A percentile compares a stretch with the other conserved stretches of the same genome.
Conservation (phyloP, 2,888 invertebrate species). For the Sinhomidia bicolor region DNA sequence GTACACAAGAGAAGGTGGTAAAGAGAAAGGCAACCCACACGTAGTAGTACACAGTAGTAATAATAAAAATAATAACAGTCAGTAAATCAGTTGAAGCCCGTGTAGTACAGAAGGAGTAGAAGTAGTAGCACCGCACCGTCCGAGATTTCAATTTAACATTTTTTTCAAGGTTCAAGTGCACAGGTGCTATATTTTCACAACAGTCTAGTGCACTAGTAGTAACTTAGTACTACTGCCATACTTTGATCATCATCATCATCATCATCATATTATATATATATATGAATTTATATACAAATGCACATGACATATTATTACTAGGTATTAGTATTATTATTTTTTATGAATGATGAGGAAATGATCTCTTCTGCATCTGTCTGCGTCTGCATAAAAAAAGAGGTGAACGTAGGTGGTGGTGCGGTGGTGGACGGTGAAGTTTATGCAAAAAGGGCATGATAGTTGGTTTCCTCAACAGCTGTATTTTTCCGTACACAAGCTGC, state of each 20-base stretch:
- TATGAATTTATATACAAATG: background rate
- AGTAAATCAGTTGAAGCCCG: too few relatives aligned
- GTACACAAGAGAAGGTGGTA: too few relatives aligned
- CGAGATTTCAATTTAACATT: background rate
- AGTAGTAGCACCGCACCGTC: background rate
- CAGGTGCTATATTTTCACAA: background rate
- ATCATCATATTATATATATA: too few relatives aligned
- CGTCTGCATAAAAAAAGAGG: too few relatives aligned
- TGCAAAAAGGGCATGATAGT: background rate
- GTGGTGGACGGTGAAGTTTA: background rate
- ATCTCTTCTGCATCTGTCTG: too few relatives aligned
- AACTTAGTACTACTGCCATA: too few relatives aligned
- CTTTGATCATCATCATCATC: too few relatives aligned
- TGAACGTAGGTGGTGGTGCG: background rate
- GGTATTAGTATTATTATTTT: background rate
- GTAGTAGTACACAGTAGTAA: too few relatives aligned
- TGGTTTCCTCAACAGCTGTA: constrained; percentile 38
- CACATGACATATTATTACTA: background rate
- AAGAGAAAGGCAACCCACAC: too few relatives aligned
- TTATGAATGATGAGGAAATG: background rate
- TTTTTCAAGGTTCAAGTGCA: constrained; percentile 36
- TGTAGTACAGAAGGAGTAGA: background rate
- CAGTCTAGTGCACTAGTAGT: too few relatives aligned
- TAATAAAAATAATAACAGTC: too few relatives aligned
- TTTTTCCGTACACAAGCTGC: background rate